Base-by-base conservation (phyloP, 2,888 invertebrate species). In the Acanthosepion esculentum region DNA sequence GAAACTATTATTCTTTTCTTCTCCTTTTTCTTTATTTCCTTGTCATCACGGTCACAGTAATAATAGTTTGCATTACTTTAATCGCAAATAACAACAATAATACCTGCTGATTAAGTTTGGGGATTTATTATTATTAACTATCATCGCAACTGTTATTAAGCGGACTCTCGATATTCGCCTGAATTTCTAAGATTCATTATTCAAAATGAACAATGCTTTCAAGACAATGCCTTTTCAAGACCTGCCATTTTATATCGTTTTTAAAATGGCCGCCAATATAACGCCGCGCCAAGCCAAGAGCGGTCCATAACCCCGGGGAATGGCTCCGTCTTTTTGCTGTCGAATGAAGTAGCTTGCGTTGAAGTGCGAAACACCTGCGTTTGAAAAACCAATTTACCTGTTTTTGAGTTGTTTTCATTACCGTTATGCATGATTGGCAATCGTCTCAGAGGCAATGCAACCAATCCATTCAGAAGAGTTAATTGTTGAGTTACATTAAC, bases 181-280 rank as follows among this genome's bases (percentile, higher is more conserved):
- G n/a, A 33, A 33, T 78, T n/a, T 78, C 78, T 5, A 12, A 78
- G 3, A n/a, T 78, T 78, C 78, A 78, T 78, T n/a, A 78, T 78
- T 78, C 78, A 78, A 78, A 78, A n/a, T 78, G 78, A 78, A 78
- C 78, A 78, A 78, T 78, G 78, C 78, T n/a, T 78, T 4, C 78
- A 78, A 78, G 78, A 78, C 78, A 78, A 78, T 78, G n/a, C n/a
- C n/a, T 78, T 78, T 78, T 78, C 78, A 78, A 78, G 78, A n/a
- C n/a, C n/a, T 33, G n/a, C n/a, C 78, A 78, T n/a, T n/a, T 78
- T 78, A 12, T 5, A 78, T 78, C 78, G n/a, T 78, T n/a, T 78
- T 78, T 15, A 15, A 33, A 33, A 78, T 78, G 78, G n/a, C n/a
- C n/a, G n/a, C 78, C 78, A 78, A 78, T 78, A n/a, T 78, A 78